Percentiles rank a stretch among this genome's conserved stretches.
Conservation (phyloP, 2,113 vertebrate genomes). For the Callorhinus ursinus region DNA sequence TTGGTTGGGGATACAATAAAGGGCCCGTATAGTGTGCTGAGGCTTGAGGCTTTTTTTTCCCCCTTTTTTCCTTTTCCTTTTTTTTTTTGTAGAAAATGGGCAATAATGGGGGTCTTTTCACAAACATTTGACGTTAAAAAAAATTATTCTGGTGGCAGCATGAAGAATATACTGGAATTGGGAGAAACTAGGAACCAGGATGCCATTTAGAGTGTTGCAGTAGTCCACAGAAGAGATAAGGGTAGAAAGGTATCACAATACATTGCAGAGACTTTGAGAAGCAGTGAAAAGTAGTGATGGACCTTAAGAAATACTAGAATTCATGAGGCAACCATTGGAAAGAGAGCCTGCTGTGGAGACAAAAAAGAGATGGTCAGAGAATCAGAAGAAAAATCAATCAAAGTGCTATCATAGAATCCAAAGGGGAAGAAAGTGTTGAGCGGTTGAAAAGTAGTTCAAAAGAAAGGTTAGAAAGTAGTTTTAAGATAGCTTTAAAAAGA, state of each 20-base stretch:
- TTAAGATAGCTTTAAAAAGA: neutral
- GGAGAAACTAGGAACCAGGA: neutral
- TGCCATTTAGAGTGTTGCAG: neutral
- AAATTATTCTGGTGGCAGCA: neutral
- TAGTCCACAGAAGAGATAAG: neutral
- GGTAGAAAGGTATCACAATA: neutral
- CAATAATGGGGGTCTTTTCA: neutral
- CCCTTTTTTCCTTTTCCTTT: no score
- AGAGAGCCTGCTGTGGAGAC: neutral
- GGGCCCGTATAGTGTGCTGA: neutral
- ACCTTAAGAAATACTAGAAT: neutral
- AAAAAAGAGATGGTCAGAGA: neutral
- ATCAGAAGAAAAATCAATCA: neutral
- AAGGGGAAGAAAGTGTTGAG: neutral
- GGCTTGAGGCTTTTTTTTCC: neutral
- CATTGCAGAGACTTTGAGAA: neutral
- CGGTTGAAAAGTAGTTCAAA: neutral
- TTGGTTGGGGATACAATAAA: neutral
- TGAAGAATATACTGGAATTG: neutral
- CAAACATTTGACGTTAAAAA: neutral
- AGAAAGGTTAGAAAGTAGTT: neutral
- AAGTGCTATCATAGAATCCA: neutral
- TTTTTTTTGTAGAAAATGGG: neutral
- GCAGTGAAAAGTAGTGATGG: neutral
- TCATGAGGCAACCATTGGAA: neutral